phyloP scores from a whole-genome alignment of 2,797 vertebrate species.

The Cichlasoma orientale region DNA sequence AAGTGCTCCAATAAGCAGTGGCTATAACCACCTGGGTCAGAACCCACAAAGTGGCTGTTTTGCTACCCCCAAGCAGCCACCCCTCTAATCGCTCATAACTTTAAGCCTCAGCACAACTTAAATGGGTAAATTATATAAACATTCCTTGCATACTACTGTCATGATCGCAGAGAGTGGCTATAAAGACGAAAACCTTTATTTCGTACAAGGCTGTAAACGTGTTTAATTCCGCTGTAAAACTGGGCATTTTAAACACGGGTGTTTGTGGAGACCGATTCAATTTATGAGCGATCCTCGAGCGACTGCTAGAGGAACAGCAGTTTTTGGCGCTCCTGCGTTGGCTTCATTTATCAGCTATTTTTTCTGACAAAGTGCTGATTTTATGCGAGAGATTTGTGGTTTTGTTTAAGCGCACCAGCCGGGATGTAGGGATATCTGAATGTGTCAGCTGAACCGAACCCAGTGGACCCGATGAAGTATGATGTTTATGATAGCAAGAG shows the following conservation, averaged over 20 bases:
- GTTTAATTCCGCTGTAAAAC: neutral
- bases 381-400: neutral
- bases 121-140: neutral
- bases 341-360: neutral
- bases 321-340: neutral
- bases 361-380: neutral
- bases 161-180: neutral
- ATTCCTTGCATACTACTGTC: too few species aligned
- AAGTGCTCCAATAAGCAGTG: neutral
- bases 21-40: neutral
- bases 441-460: neutral
- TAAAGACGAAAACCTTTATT: neutral
- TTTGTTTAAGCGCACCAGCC: neutral
- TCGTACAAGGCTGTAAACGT: neutral
- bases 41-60: neutral
- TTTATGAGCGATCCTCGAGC: neutral
- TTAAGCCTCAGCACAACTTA: neutral
- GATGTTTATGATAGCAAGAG: neutral
- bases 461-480: neutral
- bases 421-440: neutral
- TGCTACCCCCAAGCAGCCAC: neutral
- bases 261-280: neutral
- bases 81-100: neutral
- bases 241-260: neutral
- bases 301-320: neutral